Percentiles rank a stretch among this genome's conserved stretches.
phyloP scores from a whole-genome alignment of 2,888 invertebrate species.

The Thymelicus acteon region DNA sequence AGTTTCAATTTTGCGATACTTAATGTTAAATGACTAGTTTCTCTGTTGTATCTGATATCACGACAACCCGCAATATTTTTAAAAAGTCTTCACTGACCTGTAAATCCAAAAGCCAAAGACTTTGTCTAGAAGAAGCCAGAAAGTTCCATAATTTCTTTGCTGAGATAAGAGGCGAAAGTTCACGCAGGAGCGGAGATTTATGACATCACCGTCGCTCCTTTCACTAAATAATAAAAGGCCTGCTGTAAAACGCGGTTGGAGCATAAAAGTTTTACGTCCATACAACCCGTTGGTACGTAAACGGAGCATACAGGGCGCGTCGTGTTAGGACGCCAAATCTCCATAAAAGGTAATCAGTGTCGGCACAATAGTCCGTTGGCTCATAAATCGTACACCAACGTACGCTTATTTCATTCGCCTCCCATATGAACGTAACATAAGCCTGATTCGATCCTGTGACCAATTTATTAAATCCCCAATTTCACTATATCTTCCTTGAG shows the following conservation, averaged over 20 bases:
- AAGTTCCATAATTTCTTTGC: conserved; percentile 84
- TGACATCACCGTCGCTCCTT: conserved; percentile 83
- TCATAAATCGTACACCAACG: conserved; percentile 72
- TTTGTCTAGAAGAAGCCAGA: conserved; percentile 82
- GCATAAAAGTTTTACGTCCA: conserved; percentile 84
- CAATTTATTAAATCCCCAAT: conserved; percentile 39
- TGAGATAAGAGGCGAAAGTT: conserved; percentile 84
- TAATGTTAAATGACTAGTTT: too few species aligned
- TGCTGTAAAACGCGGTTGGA: conserved; percentile 81
- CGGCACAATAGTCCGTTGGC: conserved; percentile 69
- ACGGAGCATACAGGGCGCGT: conserved; percentile 66
- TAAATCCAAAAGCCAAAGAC: conserved; percentile 80
- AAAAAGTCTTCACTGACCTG: conserved; percentile 77
- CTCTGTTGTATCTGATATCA: conserved; percentile 1
- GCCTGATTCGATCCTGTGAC: conserved; percentile 36
- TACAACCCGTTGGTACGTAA: conserved; percentile 80
- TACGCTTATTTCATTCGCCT: conserved; percentile 53
- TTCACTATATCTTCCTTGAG: conserved; percentile 38
- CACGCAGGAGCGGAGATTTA: conserved; percentile 84
- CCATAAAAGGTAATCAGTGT: conserved; percentile 81
- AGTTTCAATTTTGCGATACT: too few species aligned
- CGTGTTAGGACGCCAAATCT: conserved; percentile 74
- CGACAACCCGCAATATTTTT: conserved; percentile 64
- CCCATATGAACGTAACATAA: conserved; percentile 37
- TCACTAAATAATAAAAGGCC: conserved; percentile 85